Base-by-base conservation (phyloP, 2,888 invertebrate species). In the Rapana venosa region DNA sequence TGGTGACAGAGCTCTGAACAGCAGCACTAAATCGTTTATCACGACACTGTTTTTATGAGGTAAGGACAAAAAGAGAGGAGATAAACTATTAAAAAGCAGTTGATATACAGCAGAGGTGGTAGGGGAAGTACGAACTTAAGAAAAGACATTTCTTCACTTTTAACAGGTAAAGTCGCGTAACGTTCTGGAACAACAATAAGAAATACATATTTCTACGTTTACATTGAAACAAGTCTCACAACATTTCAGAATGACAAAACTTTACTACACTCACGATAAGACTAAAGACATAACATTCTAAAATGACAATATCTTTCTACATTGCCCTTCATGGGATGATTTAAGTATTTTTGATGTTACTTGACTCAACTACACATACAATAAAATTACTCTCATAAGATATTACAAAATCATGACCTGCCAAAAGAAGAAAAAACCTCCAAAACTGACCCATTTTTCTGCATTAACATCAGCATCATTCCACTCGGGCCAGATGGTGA, bases 401-500 rank as follows among this genome's bases (percentile, higher is more conserved):
- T 81, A 32, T 35, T 81, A 35, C 17, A 70, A 70, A 70, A 20
- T 30, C 20, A 17, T 22, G 26, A 35, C 36, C 56, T 47, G 70
- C 32, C 0, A 17, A 17, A 87, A 35, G 8, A 26, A 30, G 32
- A 87, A n/a, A 0, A 56, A 86, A 36, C 74, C 6, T 47, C 74
- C 20, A 30, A 15, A n/a, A 91, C 94, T 90, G 92, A 96, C 96
- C 96, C 96, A 96, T 96, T 96, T 96, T 91, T 96, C 96, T 83
- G 93, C 94, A 93, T 96, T 96, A 88, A 96, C 94, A 91, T 96
- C 96, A 26, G 94, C 93, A 92, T 96, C 96, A 92, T 94, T 96
- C 95, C 96, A 96, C 92, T 96, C 96, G 15, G 96, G 96, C 96
- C 96, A 96, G 88, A 96, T 94, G 22, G 92, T 92, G 36, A 95